Percentiles rank a stretch among this genome's conserved stretches.
phyloP scores from a whole-genome alignment of 1,140 invertebrate species.

The Oreohelix idahoensis region DNA sequence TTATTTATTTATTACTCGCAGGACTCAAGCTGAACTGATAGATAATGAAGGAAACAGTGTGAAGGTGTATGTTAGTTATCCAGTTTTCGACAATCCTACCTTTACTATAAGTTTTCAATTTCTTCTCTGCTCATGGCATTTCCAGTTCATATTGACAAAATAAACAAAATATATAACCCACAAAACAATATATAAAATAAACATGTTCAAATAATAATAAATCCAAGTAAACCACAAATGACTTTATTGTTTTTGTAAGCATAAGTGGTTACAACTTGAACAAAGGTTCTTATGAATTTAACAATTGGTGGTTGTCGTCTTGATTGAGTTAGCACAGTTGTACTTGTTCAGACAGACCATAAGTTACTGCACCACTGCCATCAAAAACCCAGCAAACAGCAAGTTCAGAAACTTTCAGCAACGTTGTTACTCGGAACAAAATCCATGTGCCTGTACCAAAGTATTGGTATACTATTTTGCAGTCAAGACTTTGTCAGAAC shows the following conservation, averaged over 20 bases:
- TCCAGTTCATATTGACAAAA: too few relatives aligned
- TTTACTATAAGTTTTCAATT: too few relatives aligned
- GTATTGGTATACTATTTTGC: not conserved
- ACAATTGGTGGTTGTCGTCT: constrained; percentile 35
- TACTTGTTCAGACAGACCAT: constrained; percentile 5
- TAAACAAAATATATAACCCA: too few relatives aligned
- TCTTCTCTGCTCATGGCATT: too few relatives aligned
- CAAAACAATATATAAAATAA: not conserved
- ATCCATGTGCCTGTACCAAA: constrained; percentile 22
- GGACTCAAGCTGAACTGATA: too few relatives aligned
- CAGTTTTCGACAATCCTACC: too few relatives aligned
- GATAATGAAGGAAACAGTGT: too few relatives aligned
- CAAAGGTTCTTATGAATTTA: constrained; percentile 17
- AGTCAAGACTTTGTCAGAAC: not conserved
- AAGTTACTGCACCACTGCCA: constrained; percentile 29
- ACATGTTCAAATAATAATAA: constrained; percentile 1
- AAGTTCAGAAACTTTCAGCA: not conserved
- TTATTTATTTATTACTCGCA: too few relatives aligned
- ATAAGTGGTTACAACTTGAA: constrained; percentile 30
- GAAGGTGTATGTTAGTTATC: too few relatives aligned
- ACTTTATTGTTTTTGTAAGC: constrained; percentile 37
- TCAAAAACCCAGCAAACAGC: constrained; percentile 31
- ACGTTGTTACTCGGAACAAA: not conserved
- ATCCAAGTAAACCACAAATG: constrained; percentile 20
- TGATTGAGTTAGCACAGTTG: not conserved